phyloP scores from a whole-genome alignment of 2,888 invertebrate species.

The Homarus gammarus region DNA sequence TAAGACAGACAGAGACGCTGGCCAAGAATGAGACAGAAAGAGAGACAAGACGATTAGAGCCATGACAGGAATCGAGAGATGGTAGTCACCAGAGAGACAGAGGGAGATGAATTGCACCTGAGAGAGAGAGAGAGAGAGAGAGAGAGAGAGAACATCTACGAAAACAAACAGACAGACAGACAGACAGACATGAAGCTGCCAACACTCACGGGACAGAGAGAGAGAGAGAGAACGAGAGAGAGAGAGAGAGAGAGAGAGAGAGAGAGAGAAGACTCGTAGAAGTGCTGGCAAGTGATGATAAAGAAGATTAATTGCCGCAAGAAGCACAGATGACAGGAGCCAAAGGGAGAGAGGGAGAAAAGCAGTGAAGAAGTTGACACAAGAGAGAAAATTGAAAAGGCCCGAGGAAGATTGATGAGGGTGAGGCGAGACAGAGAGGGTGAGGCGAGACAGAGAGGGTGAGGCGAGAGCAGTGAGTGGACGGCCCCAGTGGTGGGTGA shows the following conservation, averaged over 20 bases:
- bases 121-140: too few species aligned
- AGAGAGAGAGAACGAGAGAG: constrained; percentile 40
- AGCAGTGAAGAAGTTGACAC: constrained; percentile 32
- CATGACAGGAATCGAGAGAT: too few species aligned
- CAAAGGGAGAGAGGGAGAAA: constrained; percentile 17
- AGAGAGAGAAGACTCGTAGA: neutral
- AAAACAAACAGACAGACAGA: constrained; percentile 33
- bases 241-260: constrained; percentile 35
- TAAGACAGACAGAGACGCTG: too few species aligned
- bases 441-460: constrained; percentile 1
- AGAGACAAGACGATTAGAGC: too few species aligned
- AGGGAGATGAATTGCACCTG: too few species aligned
- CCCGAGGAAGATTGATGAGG: constrained; percentile 40
- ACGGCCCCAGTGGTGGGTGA: too few species aligned
- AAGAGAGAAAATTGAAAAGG: constrained; percentile 45
- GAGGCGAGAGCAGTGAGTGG: neutral
- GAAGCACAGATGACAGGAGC: constrained; percentile 25
- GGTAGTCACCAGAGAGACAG: too few species aligned
- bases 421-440: constrained; percentile 30
- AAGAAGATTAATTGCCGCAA: constrained; percentile 44
- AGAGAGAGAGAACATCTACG: too few species aligned
- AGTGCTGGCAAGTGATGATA: neutral
- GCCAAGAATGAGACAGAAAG: too few species aligned
- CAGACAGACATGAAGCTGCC: neutral
- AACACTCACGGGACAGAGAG: neutral